Conservation (phyloP, 2,113 vertebrate species). For the Ginglymostoma cirratum region DNA sequence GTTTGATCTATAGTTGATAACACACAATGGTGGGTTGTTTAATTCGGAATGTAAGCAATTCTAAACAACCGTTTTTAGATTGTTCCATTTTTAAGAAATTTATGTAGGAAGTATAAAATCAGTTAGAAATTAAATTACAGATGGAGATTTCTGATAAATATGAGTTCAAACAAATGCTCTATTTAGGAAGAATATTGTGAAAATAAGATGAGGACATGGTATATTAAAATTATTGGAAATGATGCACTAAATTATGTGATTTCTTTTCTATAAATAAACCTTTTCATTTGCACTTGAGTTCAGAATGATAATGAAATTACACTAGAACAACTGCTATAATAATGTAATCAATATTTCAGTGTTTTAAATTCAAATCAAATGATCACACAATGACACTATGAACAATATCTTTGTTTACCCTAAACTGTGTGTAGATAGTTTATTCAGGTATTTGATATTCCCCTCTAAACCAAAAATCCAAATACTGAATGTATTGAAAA, state of each 20-base stretch:
- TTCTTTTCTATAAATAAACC: background rate
- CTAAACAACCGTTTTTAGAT: background rate
- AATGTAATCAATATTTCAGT: background rate
- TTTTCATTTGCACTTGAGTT: background rate
- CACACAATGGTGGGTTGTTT: constrained; percentile 32
- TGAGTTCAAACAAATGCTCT: background rate
- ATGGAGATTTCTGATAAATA: background rate
- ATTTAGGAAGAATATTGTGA: background rate
- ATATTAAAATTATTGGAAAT: constrained; percentile 24
- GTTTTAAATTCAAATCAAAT: background rate
- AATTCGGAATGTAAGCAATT: background rate
- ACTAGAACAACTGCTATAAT: background rate
- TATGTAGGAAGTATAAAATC: background rate
- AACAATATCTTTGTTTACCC: background rate
- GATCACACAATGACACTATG: background rate
- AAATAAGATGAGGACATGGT: background rate
- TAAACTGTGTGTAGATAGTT: background rate
- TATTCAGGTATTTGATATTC: background rate
- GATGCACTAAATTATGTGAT: background rate
- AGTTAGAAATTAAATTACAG: constrained; percentile 22
- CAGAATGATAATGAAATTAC: background rate
- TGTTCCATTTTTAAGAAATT: background rate
- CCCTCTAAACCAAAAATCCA: background rate
- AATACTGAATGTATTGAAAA: background rate
- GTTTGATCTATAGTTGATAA: background rate